Conservation (phyloP, 2,888 invertebrate genomes). For the Ellobium chinense region DNA sequence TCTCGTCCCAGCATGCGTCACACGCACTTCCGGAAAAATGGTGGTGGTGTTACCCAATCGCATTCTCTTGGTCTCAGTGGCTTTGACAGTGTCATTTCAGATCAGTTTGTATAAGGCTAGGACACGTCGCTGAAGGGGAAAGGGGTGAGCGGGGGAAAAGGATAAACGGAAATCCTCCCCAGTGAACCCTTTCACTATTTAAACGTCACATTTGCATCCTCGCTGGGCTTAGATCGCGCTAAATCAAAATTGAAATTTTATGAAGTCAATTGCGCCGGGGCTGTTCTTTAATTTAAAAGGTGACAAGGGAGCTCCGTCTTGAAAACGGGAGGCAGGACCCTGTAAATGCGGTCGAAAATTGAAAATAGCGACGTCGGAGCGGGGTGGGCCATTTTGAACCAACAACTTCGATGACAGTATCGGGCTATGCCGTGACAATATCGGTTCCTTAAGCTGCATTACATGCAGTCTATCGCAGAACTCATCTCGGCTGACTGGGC, state of each 20-base stretch:
- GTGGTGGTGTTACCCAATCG: no score
- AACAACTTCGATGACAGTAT: constrained; percentile 31
- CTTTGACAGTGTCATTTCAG: no score
- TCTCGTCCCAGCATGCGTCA: no score
- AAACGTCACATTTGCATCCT: not conserved
- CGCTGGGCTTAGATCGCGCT: not conserved
- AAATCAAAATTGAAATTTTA: constrained; percentile 37
- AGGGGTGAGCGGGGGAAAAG: no score
- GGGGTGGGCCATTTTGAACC: constrained; percentile 10
- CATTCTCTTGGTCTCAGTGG: no score
- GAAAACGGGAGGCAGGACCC: not conserved
- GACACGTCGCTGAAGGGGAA: no score
- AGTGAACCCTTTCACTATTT: no score
- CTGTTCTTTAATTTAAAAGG: constrained; percentile 11
- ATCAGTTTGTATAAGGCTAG: no score
- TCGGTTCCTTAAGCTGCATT: constrained; percentile 21
- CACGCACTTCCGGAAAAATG: no score
- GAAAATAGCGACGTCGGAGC: constrained; percentile 8
- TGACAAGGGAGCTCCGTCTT: constrained; percentile 3
- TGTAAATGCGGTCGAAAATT: constrained; percentile 27
- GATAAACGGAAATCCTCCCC: no score
- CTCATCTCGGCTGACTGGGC: constrained; percentile 39
- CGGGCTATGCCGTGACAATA: constrained; percentile 25
- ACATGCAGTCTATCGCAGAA: constrained; percentile 31
- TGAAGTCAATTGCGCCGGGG: constrained; percentile 5